phyloP scores from a whole-genome alignment of 2,113 vertebrate species.

The Hystrix brachyura region DNA sequence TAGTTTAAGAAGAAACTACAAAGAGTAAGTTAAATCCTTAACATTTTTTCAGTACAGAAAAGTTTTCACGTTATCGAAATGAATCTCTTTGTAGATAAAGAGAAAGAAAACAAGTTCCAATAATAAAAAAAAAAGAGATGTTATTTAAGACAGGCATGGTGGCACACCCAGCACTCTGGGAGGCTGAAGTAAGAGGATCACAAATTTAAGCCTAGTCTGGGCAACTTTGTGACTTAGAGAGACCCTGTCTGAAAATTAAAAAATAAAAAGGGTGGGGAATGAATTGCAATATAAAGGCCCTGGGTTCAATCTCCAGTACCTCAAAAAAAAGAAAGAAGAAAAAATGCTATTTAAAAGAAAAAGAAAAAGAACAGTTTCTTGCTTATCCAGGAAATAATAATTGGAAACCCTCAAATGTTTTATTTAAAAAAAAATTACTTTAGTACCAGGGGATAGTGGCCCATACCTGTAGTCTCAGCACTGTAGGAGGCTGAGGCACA shows the following conservation, averaged over 20 bases:
- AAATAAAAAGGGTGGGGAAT: background rate
- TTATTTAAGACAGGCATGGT: background rate
- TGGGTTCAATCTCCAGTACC: background rate
- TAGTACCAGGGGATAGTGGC: too few species aligned
- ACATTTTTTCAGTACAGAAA: background rate
- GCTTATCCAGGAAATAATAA: constrained; percentile 8
- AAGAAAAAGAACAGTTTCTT: background rate
- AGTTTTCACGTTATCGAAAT: constrained; percentile 24
- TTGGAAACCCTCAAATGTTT: background rate
- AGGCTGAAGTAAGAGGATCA: background rate
- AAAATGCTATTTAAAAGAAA: background rate
- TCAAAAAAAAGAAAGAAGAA: background rate
- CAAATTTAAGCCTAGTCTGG: background rate
- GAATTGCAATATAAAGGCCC: background rate
- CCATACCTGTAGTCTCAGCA: background rate
- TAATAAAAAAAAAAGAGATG: background rate
- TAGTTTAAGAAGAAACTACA: constrained; percentile 36
- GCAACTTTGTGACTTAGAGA: background rate
- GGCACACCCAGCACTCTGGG: background rate
- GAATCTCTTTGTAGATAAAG: background rate
- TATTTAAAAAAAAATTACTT: background rate
- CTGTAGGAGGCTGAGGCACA: background rate
- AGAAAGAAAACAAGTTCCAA: background rate
- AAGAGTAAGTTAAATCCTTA: constrained; percentile 40
- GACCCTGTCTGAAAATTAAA: background rate